A percentile compares a stretch with the other conserved stretches of the same genome.
Evolutionary conservation across 2,113 vertebrate species (phyloP).

Genomic region (Piprites chloris): DNA sequence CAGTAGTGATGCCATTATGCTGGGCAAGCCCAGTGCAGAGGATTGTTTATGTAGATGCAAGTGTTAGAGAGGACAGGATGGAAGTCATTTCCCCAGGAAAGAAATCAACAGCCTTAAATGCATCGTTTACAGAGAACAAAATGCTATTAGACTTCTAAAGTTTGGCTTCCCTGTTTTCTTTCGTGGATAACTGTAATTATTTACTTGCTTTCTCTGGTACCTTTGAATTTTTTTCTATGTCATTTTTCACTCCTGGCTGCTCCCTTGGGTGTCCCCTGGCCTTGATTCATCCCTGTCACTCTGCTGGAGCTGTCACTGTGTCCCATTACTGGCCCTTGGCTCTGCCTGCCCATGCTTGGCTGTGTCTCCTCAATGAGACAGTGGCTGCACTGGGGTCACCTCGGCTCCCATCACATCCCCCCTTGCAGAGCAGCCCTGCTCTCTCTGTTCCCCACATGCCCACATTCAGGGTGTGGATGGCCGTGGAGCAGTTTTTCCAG

Average conservation of each 20-base stretch:
- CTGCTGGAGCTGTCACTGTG: neutral
- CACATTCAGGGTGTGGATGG: neutral
- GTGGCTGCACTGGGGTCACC: neutral
- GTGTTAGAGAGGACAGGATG: neutral
- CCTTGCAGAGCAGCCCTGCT: neutral
- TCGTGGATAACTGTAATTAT: neutral
- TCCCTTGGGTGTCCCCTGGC: neutral
- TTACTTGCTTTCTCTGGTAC: neutral
- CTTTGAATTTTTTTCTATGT: neutral
- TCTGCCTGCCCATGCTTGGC: neutral
- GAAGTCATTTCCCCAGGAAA: neutral
- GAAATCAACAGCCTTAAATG: neutral
- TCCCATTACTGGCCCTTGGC: neutral
- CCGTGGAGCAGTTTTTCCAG: neutral
- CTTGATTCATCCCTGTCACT: neutral
- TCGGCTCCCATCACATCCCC: accelerated
- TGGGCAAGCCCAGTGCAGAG: neutral
- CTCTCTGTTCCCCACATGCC: neutral
- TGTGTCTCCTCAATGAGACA: neutral
- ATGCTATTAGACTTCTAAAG: neutral
- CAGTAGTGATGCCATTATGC: conserved; percentile 7
- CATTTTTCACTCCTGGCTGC: neutral
- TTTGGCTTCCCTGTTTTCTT: neutral
- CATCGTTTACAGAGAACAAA: neutral
- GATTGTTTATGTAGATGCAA: conserved; percentile 15